Conservation (phyloP, 2,797 vertebrate species). For the Poliocrania exsul region DNA sequence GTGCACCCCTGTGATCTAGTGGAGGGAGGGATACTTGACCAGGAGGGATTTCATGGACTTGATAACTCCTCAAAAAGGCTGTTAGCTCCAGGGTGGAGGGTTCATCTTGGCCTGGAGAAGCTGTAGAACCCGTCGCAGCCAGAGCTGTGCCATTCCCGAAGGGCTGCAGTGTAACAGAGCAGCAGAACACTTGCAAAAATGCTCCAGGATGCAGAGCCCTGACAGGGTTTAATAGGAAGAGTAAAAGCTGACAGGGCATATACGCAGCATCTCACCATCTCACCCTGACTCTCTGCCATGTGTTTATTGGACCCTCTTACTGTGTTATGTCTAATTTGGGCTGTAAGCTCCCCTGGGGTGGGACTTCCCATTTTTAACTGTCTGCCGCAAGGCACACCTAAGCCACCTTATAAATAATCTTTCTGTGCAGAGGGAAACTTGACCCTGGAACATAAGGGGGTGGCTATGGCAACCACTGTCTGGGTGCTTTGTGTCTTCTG, state of each 20-base stretch:
- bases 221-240: not conserved
- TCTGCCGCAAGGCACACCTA: constrained; percentile 14
- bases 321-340: not conserved
- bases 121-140: rapidly evolving
- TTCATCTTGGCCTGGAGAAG: not conserved
- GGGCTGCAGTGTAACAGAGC: not conserved
- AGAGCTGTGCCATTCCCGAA: not conserved
- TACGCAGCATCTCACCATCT: not conserved
- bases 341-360: not conserved
- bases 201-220: not conserved
- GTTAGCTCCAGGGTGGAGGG: not conserved
- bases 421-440: not conserved
- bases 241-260: not conserved
- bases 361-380: not conserved
- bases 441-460: not conserved
- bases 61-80: not conserved
- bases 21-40: not conserved
- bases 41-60: not conserved
- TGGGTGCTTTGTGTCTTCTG: not conserved
- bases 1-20: not conserved
- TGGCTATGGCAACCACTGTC: constrained; percentile 38
- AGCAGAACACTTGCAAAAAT: rapidly evolving
- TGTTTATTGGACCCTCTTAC: not conserved
- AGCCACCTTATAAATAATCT: constrained; percentile 32
- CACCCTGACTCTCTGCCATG: not conserved